Percentiles rank a stretch among this genome's conserved stretches.
These are phyloP conservation scores for Monochamus saltuarius DNA, from an alignment of 1,140 invertebrate species.

Conservation along the genomic window DNA sequence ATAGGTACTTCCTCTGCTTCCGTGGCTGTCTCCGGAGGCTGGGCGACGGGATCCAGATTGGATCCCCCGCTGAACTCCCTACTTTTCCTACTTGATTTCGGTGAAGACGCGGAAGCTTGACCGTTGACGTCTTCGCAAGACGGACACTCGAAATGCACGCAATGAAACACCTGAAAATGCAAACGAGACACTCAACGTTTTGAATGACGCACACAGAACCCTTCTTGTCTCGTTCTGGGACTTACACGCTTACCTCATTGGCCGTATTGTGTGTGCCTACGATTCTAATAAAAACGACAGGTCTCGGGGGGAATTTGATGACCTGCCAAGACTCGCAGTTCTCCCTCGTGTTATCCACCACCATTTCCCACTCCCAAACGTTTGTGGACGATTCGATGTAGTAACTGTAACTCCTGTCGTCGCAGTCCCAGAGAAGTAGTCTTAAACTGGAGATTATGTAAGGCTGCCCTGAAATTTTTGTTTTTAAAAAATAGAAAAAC, in stretches of 20 bases:
- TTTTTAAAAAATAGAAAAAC: too few species aligned
- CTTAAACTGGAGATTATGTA: conserved; percentile 91
- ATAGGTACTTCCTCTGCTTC: conserved; percentile 55
- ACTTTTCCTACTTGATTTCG: conserved; percentile 25
- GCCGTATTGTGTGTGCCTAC: conserved; percentile 95
- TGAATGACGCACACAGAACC: neutral
- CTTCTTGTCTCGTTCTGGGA: neutral
- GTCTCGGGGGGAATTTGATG: conserved; percentile 75
- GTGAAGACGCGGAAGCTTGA: conserved; percentile 23
- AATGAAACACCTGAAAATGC: conserved; percentile 84
- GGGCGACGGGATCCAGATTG: conserved; percentile 33
- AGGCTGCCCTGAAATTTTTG: conserved; percentile 73
- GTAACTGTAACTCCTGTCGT: conserved; percentile 94
- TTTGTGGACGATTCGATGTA: conserved; percentile 96
- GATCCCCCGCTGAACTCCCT: conserved; percentile 8
- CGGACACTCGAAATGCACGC: conserved; percentile 97
- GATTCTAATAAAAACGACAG: conserved; percentile 92
- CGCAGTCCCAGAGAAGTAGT: conserved; percentile 96
- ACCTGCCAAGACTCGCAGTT: conserved; percentile 90
- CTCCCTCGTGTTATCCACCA: conserved; percentile 76
- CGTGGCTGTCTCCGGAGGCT: conserved; percentile 58
- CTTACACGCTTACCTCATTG: conserved; percentile 73
- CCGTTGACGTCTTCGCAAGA: conserved; percentile 58
- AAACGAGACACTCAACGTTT: neutral
- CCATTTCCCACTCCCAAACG: conserved; percentile 83